Conservation (phyloP, 2,888 invertebrate species). For the Rotaria socialis region DNA sequence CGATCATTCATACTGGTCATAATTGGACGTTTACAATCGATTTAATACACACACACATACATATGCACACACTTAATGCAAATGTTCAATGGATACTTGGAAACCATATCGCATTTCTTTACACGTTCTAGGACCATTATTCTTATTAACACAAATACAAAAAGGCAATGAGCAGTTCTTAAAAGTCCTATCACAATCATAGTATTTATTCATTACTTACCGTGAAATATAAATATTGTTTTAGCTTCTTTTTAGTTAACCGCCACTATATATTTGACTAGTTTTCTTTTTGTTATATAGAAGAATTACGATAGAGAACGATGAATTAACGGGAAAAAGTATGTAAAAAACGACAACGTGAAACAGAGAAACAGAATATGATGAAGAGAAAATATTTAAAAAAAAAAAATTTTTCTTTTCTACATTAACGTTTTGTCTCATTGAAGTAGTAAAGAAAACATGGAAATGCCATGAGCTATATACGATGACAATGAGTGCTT, state of each 20-base stretch:
- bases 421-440: not conserved
- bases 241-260: not conserved
- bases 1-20: not conserved
- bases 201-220: not conserved
- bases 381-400: not conserved
- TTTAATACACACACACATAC: too few relatives aligned
- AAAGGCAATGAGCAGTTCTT: too few relatives aligned
- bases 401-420: not conserved
- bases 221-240: not conserved
- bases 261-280: not conserved
- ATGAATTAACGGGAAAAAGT: not conserved
- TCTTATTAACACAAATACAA: not conserved
- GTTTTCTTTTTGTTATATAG: not conserved
- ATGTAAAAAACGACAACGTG: not conserved
- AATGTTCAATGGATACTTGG: not conserved
- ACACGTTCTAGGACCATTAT: not conserved
- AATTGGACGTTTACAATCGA: not conserved
- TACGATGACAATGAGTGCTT: not conserved
- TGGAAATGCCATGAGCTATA: not conserved
- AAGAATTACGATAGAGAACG: not conserved
- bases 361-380: not conserved
- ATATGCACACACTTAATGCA: too few relatives aligned
- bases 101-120: not conserved
- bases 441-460: not conserved
- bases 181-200: not conserved